Conservation (phyloP, 2,888 invertebrate species). For the Mimumesa dahlbomi region DNA sequence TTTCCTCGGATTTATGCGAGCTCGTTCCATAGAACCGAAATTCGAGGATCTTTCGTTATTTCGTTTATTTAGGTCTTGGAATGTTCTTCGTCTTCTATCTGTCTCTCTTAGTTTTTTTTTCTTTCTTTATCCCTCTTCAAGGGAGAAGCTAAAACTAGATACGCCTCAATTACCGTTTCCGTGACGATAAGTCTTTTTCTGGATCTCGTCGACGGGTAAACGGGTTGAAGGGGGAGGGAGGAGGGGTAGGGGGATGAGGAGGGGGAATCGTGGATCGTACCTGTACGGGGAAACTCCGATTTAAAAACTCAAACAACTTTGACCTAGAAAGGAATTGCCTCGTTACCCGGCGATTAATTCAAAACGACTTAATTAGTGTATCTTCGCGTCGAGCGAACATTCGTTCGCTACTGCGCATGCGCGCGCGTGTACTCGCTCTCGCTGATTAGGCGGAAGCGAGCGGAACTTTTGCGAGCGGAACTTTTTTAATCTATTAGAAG, state of each 20-base stretch:
- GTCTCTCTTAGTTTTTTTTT: too few relatives aligned
- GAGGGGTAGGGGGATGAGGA: too few relatives aligned
- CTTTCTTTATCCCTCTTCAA: too few relatives aligned
- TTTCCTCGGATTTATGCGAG: not conserved
- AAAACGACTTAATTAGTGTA: conserved; percentile 55
- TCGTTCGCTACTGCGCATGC: not conserved
- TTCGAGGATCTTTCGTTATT: not conserved
- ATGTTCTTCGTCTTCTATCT: too few relatives aligned
- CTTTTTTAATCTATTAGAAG: conserved; percentile 35
- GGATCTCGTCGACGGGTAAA: conserved; percentile 6
- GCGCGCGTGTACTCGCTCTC: conserved; percentile 15
- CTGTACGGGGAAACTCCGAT: conserved; percentile 20
- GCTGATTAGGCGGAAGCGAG: conserved; percentile 31
- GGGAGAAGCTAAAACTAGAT: not conserved
- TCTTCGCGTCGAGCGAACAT: conserved; percentile 23
- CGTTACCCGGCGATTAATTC: conserved; percentile 52
- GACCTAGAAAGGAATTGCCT: conserved; percentile 42
- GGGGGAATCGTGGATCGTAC: not conserved
- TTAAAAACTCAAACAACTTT: conserved; percentile 51
- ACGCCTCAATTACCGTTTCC: not conserved
- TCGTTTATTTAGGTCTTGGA: conserved; percentile 1
- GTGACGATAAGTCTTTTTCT: not conserved
- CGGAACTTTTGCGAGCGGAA: conserved; percentile 26
- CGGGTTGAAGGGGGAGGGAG: too few relatives aligned
- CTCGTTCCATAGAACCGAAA: not conserved